Conservation (phyloP, 1,140 invertebrate genomes). For the Ostrea denselamellosa region DNA sequence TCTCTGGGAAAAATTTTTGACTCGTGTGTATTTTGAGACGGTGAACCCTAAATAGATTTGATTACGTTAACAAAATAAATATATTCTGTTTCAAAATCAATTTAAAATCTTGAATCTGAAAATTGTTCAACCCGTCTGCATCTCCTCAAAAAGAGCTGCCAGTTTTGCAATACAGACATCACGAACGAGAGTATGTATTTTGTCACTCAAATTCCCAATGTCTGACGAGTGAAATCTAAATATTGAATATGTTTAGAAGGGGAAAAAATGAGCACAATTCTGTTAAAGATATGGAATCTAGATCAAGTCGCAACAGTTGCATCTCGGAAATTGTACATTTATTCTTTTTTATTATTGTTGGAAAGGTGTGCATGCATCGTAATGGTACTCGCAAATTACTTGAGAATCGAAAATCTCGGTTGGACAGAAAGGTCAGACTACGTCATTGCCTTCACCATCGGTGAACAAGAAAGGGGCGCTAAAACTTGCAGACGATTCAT, state of each 20-base stretch:
- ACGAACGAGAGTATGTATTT: slow-evolving; percentile 22
- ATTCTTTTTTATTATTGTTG: background rate
- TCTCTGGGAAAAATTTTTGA: background rate
- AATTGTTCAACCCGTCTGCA: background rate
- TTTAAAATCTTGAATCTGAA: slow-evolving; percentile 34
- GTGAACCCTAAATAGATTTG: slow-evolving; percentile 2
- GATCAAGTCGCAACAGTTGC: background rate
- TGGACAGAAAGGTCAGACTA: background rate
- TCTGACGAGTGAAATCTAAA: background rate
- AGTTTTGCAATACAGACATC: slow-evolving; percentile 8
- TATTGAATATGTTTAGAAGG: slow-evolving; percentile 1
- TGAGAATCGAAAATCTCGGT: background rate
- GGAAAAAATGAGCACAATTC: background rate
- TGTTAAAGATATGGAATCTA: background rate
- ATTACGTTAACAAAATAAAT: slow-evolving; percentile 33
- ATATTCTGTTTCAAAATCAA: slow-evolving; percentile 30
- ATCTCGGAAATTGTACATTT: background rate
- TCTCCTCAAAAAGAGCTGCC: slow-evolving; percentile 6
- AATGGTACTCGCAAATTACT: background rate
- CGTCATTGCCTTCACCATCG: background rate
- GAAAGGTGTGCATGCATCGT: background rate
- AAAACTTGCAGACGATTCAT: background rate
- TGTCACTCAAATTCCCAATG: background rate
- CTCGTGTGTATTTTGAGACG: background rate
- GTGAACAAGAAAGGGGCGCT: background rate